Conservation (phyloP, 2,113 vertebrate species). For the Asarcornis scutulata region DNA sequence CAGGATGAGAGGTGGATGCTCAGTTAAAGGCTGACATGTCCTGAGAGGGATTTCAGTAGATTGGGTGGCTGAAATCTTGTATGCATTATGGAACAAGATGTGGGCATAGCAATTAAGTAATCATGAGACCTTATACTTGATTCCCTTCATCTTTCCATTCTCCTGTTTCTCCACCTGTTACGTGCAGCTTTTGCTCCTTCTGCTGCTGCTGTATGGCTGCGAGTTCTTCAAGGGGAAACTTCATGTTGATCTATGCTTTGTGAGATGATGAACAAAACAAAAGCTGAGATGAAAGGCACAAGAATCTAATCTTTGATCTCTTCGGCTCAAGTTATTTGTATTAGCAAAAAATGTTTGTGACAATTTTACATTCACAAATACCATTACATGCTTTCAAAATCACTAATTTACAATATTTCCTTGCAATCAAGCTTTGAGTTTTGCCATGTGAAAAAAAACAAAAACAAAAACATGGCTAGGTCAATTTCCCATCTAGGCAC, state of each 20-base stretch:
- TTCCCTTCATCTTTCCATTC: slow-evolving; percentile 59
- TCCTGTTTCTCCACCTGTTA: slow-evolving; percentile 55
- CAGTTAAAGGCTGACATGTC: background rate
- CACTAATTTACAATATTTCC: background rate
- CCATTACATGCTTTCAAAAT: background rate
- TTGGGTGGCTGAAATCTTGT: slow-evolving; percentile 50
- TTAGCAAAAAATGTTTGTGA: background rate
- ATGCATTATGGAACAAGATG: slow-evolving; percentile 54
- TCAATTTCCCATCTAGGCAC: background rate
- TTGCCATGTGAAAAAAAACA: background rate
- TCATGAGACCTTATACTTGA: slow-evolving; percentile 53
- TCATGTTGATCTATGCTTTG: background rate
- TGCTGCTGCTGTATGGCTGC: background rate
- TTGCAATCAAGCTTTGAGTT: background rate
- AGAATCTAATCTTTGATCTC: background rate
- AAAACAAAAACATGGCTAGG: background rate
- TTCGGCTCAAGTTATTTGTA: background rate
- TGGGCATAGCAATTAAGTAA: slow-evolving; percentile 55
- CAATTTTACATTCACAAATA: background rate
- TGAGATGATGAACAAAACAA: background rate
- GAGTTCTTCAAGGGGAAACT: background rate
- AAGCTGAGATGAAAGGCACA: background rate
- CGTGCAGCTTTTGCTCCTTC: background rate
- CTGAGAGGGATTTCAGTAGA: slow-evolving; percentile 26
- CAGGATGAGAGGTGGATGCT: background rate